Conservation (phyloP, 2,888 invertebrate species). For the Dolomedes plantarius region DNA sequence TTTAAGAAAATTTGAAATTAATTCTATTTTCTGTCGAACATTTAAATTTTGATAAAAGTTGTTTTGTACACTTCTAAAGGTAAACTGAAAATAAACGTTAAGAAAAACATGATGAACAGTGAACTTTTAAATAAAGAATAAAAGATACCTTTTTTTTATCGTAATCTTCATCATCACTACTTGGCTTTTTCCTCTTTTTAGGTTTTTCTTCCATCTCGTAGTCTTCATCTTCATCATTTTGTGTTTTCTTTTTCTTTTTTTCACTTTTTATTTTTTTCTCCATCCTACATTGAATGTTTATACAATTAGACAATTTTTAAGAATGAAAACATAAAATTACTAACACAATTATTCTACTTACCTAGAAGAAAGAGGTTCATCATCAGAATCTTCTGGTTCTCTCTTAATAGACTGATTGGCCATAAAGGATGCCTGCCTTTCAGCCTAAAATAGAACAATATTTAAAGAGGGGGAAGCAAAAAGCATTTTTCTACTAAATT, state of each 20-base stretch:
- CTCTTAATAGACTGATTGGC: constrained; percentile 3
- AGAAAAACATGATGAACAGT: no score
- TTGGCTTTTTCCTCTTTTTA: constrained; percentile 40
- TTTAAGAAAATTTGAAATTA: no score
- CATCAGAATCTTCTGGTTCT: constrained; percentile 49
- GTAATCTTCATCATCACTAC: constrained; percentile 61
- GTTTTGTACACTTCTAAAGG: no score
- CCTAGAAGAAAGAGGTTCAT: constrained; percentile 47
- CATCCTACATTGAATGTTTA: background rate
- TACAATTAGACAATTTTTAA: no score
- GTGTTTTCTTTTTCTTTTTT: constrained; percentile 43
- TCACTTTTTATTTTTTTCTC: background rate
- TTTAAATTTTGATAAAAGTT: no score
- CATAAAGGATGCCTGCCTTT: background rate
- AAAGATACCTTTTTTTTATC: constrained; percentile 61
- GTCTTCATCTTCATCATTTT: constrained; percentile 46
- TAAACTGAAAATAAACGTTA: no score
- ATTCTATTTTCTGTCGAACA: no score
- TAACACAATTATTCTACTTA: background rate
- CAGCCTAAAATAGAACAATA: no score
- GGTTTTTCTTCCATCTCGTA: constrained; percentile 20
- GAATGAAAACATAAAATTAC: background rate
- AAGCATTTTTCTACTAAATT: no score
- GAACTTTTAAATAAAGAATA: no score
- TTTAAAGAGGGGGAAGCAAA: no score